These are phyloP conservation scores for Anodontia alba DNA, from an alignment of 2,888 invertebrate species.

Conservation along the genomic window DNA sequence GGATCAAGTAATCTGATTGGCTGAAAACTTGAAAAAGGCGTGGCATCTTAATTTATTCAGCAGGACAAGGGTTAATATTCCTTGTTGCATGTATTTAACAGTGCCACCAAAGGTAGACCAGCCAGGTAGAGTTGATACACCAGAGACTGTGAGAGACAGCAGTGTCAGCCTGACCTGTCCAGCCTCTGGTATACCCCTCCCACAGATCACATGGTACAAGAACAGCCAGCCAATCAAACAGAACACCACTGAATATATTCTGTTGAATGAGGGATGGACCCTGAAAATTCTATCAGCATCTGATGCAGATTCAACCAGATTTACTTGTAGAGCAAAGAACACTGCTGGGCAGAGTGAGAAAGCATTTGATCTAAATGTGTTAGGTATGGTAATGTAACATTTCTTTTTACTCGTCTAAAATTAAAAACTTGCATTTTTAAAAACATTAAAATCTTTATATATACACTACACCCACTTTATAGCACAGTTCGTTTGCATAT, in stretches of 20 bases:
- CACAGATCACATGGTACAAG: conserved; percentile 85
- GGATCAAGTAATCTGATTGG: too few species aligned
- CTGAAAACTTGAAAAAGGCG: too few species aligned
- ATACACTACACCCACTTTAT: too few species aligned
- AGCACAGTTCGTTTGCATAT: too few species aligned
- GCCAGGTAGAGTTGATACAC: conserved; percentile 74
- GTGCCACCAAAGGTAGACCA: conserved; percentile 85
- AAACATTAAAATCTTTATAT: not conserved
- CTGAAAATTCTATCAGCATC: conserved; percentile 70
- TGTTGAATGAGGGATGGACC: conserved; percentile 78
- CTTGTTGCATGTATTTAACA: too few species aligned
- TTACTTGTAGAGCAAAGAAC: conserved; percentile 85
- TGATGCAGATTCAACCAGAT: conserved; percentile 76
- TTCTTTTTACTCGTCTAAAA: too few species aligned
- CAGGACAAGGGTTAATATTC: too few species aligned
- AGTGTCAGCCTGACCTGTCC: conserved; percentile 85
- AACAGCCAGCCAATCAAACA: conserved; percentile 59
- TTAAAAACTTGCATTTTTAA: not conserved
- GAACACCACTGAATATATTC: conserved; percentile 60
- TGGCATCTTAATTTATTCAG: too few species aligned
- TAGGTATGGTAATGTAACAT: conserved; percentile 87
- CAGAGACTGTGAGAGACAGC: conserved; percentile 77
- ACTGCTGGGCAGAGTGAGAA: conserved; percentile 84
- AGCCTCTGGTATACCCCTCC: conserved; percentile 85
- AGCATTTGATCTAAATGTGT: conserved; percentile 86